Evolutionary conservation across 2,888 invertebrate genomes (phyloP), one percentile per base, ranked within the genome.

Genomic region (Rhingia campestris): DNA sequence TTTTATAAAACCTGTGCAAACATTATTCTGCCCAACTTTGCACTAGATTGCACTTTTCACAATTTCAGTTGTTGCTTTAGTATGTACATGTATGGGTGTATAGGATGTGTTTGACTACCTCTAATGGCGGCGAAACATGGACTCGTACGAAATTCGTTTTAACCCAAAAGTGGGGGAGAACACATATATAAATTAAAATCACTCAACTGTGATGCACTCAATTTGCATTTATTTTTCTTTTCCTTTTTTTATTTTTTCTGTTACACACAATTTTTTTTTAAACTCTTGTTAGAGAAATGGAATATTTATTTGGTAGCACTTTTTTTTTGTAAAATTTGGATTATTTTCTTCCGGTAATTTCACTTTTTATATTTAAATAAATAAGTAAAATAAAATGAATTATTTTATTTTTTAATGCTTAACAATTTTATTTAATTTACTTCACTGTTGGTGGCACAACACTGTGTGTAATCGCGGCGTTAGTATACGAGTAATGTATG

Each of bases 151-250:
- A 72, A 58, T 72, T 63, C 41, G 4, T 59, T 49, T 32, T 49
- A 14, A 53, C 30, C 39, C 14, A 39, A 41, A 22, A 22, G 22
- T 39, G 37, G n/a, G 61, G 33, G 61, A 41, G 10, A 22, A 22
- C 33, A 49, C 7, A 0, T 41, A 41, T 33, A 67, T 61, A 61
- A 67, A 63, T 74, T 58, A 70, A 70, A 81, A 58, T 75, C 81
- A 81, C 81, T 75, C 81, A 75, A 75, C 74, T 81, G 81, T 70
- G 81, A 4, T 70, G 75, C 74, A 81, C 74, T 81, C 32, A 63
- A 70, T 77, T 77, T 77, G 76, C 76, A 69, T 75, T 74, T 72
- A 12, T 45, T 51, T 47, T 81, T 74, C 7, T 10, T 45, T 9
- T 53, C 22, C 39, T 54, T 14, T 59, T 33, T 61, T 54, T 37